These are phyloP conservation scores for Phenganax subtilis DNA, from an alignment of 92 coral and sea anemone genomes.

Conservation along the genomic window DNA sequence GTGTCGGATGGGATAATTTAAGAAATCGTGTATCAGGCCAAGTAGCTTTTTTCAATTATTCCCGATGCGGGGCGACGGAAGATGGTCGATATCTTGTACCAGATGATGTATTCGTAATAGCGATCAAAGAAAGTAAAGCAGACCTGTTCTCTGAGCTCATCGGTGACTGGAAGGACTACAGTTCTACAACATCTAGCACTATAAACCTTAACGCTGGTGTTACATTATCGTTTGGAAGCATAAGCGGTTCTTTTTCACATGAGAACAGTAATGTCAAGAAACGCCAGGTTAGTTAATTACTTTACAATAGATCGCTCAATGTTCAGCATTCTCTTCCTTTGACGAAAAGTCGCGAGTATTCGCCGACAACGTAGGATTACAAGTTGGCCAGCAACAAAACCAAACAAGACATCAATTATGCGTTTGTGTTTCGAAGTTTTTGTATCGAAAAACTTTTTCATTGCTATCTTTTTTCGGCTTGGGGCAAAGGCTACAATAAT, in stretches of 20 bases:
- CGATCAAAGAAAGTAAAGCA: slow-evolving; percentile 71
- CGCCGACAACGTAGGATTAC: background rate
- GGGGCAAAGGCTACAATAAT: too few relatives aligned
- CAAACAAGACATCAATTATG: background rate
- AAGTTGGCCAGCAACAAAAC: background rate
- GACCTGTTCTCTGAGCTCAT: slow-evolving; percentile 54
- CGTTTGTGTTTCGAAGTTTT: too few relatives aligned
- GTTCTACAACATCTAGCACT: slow-evolving; percentile 65
- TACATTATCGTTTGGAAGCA: slow-evolving; percentile 44
- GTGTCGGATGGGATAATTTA: slow-evolving; percentile 81
- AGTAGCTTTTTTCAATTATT: slow-evolving; percentile 65
- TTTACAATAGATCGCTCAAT: background rate
- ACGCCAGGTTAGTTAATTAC: slow-evolving; percentile 48
- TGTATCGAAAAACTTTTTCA: too few relatives aligned
- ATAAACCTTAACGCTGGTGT: slow-evolving; percentile 60
- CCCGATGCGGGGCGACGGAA: slow-evolving; percentile 65
- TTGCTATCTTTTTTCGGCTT: too few relatives aligned
- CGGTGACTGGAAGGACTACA: slow-evolving; percentile 77
- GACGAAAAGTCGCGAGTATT: background rate
- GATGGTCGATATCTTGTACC: slow-evolving; percentile 79
- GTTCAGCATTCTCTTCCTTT: background rate
- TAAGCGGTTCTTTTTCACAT: slow-evolving; percentile 68
- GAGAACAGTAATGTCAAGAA: slow-evolving; percentile 68
- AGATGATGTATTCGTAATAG: slow-evolving; percentile 59
- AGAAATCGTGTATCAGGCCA: slow-evolving; percentile 70